Base-by-base conservation (phyloP, 2,888 invertebrate genomes). In the Drosophila cyrtoloma region DNA sequence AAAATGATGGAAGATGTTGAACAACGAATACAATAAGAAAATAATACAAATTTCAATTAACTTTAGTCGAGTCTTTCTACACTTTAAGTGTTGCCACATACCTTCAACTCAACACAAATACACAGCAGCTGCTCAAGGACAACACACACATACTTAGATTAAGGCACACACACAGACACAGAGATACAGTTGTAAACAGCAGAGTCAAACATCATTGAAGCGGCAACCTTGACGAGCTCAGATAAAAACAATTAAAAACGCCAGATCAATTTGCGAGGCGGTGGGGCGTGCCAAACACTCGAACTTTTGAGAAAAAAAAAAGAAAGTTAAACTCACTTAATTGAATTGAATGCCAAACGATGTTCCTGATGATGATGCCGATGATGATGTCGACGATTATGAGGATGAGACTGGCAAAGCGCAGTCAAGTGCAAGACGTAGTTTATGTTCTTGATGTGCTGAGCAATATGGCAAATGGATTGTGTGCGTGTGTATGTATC, bases 341-440 rank as follows among this genome's bases (percentile, higher is more conserved):
- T 86, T 86, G 84, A 86, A 86, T 86, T 85, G 86, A 87, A 86
- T 86, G 81, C 56, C 80, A 80, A 70, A 72, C 39, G 64, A 57
- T 53, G 69, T 62, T 14, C 35, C 57, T 44, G 44, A 47, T 62
- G 56, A 66, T 32, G 35, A 42, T 28, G 26, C 39, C 28, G 26
- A 28, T 37, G 39, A 14, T n/a, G 42, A 30, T 39, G n/a, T 0
- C 6, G 51, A 51, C 3, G 30, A 66, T 42, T 64, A 59, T 50
- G 75, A 53, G 14, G 37, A 37, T 37, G 37, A 16, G 12, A 19
- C 56, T 56, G 73, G 35, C 71, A 71, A 61, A 77, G 77, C 75
- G 86, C 84, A 84, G 64, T 84, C 76, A 60, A 86, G 66, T 82
- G 86, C 84, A 82, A 79, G 75, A 73, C 60, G 51, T 50, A 70